Percentiles rank a stretch among this genome's conserved stretches.
Evolutionary conservation across 2,888 invertebrate species (phyloP).

Genomic region (Dysmachus trigonus): DNA sequence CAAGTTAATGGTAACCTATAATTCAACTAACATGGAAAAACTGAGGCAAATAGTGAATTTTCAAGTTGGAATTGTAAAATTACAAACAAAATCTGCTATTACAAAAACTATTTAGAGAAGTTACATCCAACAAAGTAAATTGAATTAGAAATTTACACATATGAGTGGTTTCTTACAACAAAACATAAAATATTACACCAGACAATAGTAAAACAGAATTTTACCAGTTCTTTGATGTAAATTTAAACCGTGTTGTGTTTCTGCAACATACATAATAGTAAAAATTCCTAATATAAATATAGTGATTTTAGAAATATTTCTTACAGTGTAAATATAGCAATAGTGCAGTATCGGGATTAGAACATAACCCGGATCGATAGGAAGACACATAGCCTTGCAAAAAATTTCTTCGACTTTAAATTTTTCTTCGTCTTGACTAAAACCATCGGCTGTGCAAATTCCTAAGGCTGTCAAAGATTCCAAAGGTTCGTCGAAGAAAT

Average conservation of each 20-base stretch:
- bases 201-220: not conserved
- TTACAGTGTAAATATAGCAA: not conserved
- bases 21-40: not conserved
- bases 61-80: not conserved
- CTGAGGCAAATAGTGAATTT: not conserved
- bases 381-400: too few species aligned
- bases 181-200: not conserved
- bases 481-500: too few species aligned
- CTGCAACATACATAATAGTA: not conserved
- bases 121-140: not conserved
- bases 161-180: not conserved
- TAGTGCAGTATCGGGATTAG: too few species aligned
- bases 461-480: too few species aligned
- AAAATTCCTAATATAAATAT: not conserved
- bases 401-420: too few species aligned
- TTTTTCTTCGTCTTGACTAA: too few species aligned
- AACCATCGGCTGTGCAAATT: too few species aligned
- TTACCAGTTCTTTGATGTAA: not conserved
- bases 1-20: not conserved
- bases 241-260: not conserved
- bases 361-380: too few species aligned
- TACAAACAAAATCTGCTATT: not conserved
- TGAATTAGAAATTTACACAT: not conserved
- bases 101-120: not conserved
- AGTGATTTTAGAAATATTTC: not conserved